Base-by-base conservation (phyloP, 2,888 invertebrate genomes). In the Zhengitettix transpicula region DNA sequence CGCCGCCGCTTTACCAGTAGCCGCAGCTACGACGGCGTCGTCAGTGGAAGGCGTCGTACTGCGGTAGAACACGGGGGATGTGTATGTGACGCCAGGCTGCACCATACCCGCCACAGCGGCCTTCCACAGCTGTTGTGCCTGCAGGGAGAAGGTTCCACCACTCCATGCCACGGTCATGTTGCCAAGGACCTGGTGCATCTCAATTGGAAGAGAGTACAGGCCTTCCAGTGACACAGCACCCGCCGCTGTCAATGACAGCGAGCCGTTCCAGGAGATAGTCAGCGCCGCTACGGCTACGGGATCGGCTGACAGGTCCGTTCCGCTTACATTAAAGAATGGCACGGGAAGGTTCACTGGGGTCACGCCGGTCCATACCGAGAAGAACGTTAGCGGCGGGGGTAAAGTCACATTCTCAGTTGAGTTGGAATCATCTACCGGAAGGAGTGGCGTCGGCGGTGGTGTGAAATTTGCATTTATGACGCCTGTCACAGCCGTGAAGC, bases 51-150 rank as follows among this genome's bases (percentile, higher is more conserved):
- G 47, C n/a, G 47, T n/a, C n/a, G n/a, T 14, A 10, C 40, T 40
- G 1, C 55, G 16, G 28, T 40, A 14, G n/a, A 55, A 12, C 57
- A 42, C 53, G 51, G 14, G 56, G 60, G 52, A 58, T 56, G 53
- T 64, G 57, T 65, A 66, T 51, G 64, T 62, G 11, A 63, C 47
- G 11, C 65, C 66, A 14, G 64, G 63, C 11, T 61, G 55, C 52
- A 66, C 58, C 42, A 61, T 42, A 17, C 62, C 62, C 53, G 63
- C 61, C 14, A 65, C 28, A 2, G 64, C 62, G 7, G 62, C 55
- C 28, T 63, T 58, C 58, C 58, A 61, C n/a, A 61, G 58, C 12
- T 63, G 60, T 12, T 62, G 52, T 28, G 65, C 28, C 58, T 64
- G 60, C 40, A 61, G 41, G 7, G 56, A 16, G 52, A 58, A 61